These are phyloP conservation scores for Peucedramus taeniatus DNA, from an alignment of 2,113 vertebrate species.

Conservation along the genomic window DNA sequence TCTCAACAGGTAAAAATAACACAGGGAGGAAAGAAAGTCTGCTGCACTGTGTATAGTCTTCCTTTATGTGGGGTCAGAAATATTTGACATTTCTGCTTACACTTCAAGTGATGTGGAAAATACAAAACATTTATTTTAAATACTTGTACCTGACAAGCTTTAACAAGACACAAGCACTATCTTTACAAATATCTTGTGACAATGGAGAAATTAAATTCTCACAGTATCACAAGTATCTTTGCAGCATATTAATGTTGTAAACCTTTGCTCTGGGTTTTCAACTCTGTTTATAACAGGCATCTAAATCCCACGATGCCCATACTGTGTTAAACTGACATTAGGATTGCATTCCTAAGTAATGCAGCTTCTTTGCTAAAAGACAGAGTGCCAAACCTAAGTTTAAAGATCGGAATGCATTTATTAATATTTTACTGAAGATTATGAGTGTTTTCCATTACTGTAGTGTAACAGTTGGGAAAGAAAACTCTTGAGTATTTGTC, in stretches of 20 bases:
- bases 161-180: neutral
- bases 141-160: neutral
- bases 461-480: neutral
- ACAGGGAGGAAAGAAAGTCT: neutral
- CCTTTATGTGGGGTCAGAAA: neutral
- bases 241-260: neutral
- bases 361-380: conserved; percentile 2
- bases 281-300: neutral
- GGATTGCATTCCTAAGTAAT: neutral
- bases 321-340: neutral
- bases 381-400: conserved; percentile 2
- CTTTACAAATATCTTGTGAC: neutral
- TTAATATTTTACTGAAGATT: conserved; percentile 52
- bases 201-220: neutral
- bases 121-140: neutral
- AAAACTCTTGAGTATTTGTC: conserved; percentile 10
- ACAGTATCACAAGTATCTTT: neutral
- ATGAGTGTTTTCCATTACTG: conserved; percentile 16
- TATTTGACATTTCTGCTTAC: neutral
- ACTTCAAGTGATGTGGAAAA: neutral
- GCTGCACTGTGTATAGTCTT: neutral
- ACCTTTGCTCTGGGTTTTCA: neutral
- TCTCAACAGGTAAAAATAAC: neutral
- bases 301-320: neutral
- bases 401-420: neutral